Conservation (phyloP, 2,888 invertebrate species). For the Cerastis leucographa region DNA sequence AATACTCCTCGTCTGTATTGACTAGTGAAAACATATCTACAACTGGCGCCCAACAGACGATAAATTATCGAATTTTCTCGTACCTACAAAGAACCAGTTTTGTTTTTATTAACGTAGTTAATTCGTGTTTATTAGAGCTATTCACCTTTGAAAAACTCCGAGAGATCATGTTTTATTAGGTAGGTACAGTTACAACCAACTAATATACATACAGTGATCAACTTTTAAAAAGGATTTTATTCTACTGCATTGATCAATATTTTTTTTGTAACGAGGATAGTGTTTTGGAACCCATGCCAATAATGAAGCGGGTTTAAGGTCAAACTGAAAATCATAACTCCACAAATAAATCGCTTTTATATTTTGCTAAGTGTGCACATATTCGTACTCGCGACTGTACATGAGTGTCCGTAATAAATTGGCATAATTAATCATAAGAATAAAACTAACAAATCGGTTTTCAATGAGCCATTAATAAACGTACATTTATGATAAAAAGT, state of each 20-base stretch:
- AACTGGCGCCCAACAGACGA: conserved; percentile 30
- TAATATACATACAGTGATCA: neutral
- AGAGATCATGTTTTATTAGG: conserved; percentile 22
- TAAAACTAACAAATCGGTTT: conserved; percentile 54
- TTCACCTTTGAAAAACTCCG: conserved; percentile 33
- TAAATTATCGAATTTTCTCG: conserved; percentile 2
- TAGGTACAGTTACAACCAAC: neutral
- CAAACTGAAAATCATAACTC: neutral
- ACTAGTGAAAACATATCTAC: neutral
- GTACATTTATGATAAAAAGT: conserved; percentile 68
- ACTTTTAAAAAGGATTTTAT: neutral
- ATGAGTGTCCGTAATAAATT: conserved; percentile 25
- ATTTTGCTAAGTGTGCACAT: neutral
- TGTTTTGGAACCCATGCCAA: neutral
- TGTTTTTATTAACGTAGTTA: neutral
- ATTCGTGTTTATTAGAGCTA: conserved; percentile 15
- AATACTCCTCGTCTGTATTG: neutral
- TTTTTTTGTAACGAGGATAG: neutral
- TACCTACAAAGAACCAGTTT: conserved; percentile 1
- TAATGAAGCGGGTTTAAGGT: neutral
- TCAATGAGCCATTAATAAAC: conserved; percentile 47
- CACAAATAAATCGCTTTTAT: neutral
- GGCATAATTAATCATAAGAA: conserved; percentile 43
- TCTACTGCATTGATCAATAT: neutral
- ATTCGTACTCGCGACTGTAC: neutral